A percentile compares a stretch with the other conserved stretches of the same genome.
These are phyloP conservation scores for Manacus vitellinus DNA, from an alignment of 2,113 vertebrate genomes.

Conservation along the genomic window DNA sequence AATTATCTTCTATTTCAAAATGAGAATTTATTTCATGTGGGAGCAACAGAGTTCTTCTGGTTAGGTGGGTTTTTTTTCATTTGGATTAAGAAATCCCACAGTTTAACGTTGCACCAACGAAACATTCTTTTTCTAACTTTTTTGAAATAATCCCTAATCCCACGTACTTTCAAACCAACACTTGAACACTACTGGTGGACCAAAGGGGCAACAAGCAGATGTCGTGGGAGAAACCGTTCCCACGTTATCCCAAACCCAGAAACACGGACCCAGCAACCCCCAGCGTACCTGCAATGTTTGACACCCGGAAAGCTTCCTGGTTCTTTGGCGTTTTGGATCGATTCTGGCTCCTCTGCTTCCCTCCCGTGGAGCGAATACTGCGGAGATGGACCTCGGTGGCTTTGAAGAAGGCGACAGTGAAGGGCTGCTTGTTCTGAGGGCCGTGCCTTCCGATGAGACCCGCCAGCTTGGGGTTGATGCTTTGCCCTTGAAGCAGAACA, in stretches of 20 bases:
- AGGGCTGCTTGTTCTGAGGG: conserved; percentile 96
- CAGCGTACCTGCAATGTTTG: conserved; percentile 85
- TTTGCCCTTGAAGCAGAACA: conserved; percentile 80
- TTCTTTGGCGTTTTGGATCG: conserved; percentile 88
- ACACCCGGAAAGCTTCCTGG: conserved; percentile 89
- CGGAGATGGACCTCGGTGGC: conserved; percentile 95
- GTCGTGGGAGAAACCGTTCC: neutral
- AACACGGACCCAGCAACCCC: accelerated
- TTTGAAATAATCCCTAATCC: neutral
- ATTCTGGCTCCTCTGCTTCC: conserved; percentile 89
- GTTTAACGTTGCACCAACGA: neutral
- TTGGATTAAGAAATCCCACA: neutral
- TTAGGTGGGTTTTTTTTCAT: neutral
- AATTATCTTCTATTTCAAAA: neutral
- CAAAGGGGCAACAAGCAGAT: conserved; percentile 14
- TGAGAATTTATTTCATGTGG: neutral
- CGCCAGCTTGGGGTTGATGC: conserved; percentile 88
- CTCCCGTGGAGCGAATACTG: conserved; percentile 86
- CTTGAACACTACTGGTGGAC: neutral
- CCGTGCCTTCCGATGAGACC: conserved; percentile 91
- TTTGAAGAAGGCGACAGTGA: conserved; percentile 98
- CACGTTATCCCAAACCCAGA: accelerated
- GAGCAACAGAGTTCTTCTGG: neutral
- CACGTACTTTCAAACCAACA: neutral
- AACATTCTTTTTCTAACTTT: neutral